Evolutionary conservation across 1,140 invertebrate species (phyloP).

Genomic region (Hyphantria cunea): DNA sequence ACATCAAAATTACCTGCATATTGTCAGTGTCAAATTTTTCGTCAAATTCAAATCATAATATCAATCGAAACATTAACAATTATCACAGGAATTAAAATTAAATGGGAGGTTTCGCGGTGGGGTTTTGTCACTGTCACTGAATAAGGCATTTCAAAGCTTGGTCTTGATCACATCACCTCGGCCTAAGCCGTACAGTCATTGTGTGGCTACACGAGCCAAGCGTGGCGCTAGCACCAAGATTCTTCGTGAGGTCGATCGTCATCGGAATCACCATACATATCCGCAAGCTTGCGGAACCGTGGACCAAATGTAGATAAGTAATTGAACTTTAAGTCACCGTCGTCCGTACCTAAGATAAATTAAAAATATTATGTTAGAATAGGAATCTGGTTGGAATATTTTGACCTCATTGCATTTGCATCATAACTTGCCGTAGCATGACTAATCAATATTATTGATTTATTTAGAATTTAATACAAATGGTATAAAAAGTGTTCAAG

Average conservation of each 20-base stretch:
- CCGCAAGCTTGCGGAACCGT: slow-evolving; percentile 96
- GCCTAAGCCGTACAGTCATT: slow-evolving; percentile 37
- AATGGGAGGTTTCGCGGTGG: slow-evolving; percentile 36
- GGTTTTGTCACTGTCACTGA: slow-evolving; percentile 32
- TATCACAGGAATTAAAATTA: slow-evolving; percentile 31
- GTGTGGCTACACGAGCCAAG: slow-evolving; percentile 72
- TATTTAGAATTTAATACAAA: no score
- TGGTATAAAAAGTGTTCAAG: no score
- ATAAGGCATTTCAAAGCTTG: slow-evolving; percentile 62
- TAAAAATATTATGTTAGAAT: no score
- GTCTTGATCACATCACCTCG: slow-evolving; percentile 38
- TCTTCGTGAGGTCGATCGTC: slow-evolving; percentile 89
- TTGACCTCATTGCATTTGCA: no score
- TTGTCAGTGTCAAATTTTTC: slow-evolving; percentile 1
- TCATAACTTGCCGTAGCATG: no score
- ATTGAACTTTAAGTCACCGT: slow-evolving; percentile 97
- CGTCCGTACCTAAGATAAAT: slow-evolving; percentile 88
- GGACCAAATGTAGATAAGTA: slow-evolving; percentile 98
- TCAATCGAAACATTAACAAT: slow-evolving; percentile 3
- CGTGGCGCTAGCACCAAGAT: slow-evolving; percentile 87
- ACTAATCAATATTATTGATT: no score
- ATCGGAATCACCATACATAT: slow-evolving; percentile 97
- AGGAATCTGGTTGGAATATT: no score
- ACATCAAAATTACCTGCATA: background rate
- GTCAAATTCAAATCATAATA: slow-evolving; percentile 2